A percentile compares a stretch with the other conserved stretches of the same genome.
Conservation (phyloP, 2,888 invertebrate genomes). For the Mycalesis mineus region DNA sequence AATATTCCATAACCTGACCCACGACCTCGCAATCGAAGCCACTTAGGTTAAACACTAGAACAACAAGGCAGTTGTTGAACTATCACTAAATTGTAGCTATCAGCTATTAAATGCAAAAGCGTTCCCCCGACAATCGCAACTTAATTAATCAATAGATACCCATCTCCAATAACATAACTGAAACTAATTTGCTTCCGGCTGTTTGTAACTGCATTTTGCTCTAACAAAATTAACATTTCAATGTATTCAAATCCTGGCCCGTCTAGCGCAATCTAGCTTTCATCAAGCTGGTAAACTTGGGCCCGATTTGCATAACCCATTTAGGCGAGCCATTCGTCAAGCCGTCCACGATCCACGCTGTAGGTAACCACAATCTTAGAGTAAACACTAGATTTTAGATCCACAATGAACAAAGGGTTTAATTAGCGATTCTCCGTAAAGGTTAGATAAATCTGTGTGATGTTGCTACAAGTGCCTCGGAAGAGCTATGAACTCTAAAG, state of each 20-base stretch:
- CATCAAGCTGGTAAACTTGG: constrained; percentile 35
- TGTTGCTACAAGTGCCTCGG: no score
- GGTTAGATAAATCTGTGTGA: no score
- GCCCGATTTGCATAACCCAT: constrained; percentile 53
- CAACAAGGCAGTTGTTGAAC: no score
- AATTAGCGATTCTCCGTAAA: no score
- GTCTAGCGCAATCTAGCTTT: constrained; percentile 29
- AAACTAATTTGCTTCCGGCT: constrained; percentile 3
- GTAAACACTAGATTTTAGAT: background rate
- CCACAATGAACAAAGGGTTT: no score
- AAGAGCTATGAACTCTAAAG: no score
- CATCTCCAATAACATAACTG: constrained; percentile 2
- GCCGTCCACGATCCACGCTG: constrained; percentile 16
- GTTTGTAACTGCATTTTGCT: constrained; percentile 4
- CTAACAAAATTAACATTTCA: constrained; percentile 24
- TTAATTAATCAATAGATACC: background rate
- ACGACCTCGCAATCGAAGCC: no score
- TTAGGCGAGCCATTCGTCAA: constrained; percentile 37
- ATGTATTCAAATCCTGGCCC: constrained; percentile 25
- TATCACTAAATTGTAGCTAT: no score
- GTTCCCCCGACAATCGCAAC: background rate
- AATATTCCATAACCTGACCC: no score
- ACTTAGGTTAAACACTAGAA: no score
- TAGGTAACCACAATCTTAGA: background rate
- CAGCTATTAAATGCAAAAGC: no score